A percentile compares a stretch with the other conserved stretches of the same genome.
These are phyloP conservation scores for Atopsyche davidsoni DNA, from an alignment of 1,140 invertebrate species.

Conservation along the genomic window DNA sequence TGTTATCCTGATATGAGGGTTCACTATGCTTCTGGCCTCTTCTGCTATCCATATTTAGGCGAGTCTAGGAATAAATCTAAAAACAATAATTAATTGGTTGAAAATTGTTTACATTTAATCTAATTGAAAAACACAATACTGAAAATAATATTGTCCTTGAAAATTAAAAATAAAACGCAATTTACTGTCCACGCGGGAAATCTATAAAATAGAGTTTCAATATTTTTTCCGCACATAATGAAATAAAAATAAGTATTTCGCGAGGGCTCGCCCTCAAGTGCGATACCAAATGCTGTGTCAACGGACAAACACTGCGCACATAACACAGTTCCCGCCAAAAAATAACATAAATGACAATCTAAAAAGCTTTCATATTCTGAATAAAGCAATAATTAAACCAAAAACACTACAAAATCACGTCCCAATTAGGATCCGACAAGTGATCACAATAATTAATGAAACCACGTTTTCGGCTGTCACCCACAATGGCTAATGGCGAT, in stretches of 20 bases:
- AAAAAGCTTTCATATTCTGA: neutral
- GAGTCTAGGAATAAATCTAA: conserved; percentile 13
- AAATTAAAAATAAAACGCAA: too few relatives aligned
- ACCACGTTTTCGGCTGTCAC: conserved; percentile 25
- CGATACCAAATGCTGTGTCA: too few relatives aligned
- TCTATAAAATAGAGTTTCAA: too few relatives aligned
- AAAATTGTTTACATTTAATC: too few relatives aligned
- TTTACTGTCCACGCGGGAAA: too few relatives aligned
- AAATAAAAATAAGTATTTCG: too few relatives aligned
- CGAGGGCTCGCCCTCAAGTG: too few relatives aligned
- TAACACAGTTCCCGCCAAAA: conserved; percentile 22
- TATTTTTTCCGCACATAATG: too few relatives aligned
- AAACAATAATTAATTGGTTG: conserved; percentile 12
- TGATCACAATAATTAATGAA: conserved; percentile 10
- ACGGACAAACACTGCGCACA: conserved; percentile 14
- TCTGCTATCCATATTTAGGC: conserved; percentile 17
- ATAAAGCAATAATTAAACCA: conserved; percentile 4
- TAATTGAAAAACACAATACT: too few relatives aligned
- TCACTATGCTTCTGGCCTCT: conserved; percentile 7
- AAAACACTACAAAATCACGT: conserved; percentile 5
- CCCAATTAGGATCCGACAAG: conserved; percentile 1
- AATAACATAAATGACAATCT: conserved; percentile 22
- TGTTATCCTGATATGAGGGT: conserved; percentile 5
- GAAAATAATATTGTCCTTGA: too few relatives aligned
- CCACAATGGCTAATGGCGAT: conserved; percentile 25